These are phyloP conservation scores for Cariama cristata DNA, from an alignment of 2,113 vertebrate species.

Conservation along the genomic window DNA sequence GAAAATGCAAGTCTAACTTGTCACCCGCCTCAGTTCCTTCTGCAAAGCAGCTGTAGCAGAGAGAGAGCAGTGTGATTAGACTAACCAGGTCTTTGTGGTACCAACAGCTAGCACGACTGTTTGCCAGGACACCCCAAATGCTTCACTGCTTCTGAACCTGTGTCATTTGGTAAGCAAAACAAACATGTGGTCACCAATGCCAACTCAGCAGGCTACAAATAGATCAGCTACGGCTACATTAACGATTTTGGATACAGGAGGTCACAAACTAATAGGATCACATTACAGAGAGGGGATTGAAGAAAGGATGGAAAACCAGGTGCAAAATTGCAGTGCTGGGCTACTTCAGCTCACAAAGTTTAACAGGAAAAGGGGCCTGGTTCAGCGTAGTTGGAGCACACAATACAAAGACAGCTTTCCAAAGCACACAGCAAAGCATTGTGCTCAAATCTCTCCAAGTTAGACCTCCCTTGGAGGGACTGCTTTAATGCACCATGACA, in stretches of 20 bases:
- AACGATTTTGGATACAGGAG: not conserved
- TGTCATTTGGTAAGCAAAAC: not conserved
- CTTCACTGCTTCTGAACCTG: not conserved
- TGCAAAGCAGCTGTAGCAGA: not conserved
- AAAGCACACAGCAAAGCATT: not conserved
- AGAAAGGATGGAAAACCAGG: not conserved
- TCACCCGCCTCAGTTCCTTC: not conserved
- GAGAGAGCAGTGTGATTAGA: not conserved
- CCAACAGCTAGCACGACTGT: not conserved
- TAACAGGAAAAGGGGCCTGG: not conserved
- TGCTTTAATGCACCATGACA: not conserved
- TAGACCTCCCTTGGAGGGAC: not conserved
- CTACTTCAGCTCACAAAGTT: not conserved
- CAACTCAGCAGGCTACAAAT: not conserved
- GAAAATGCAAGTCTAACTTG: not conserved
- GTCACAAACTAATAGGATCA: not conserved
- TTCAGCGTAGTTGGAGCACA: not conserved
- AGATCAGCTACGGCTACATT: not conserved
- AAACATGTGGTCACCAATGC: not conserved
- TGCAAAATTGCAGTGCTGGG: not conserved
- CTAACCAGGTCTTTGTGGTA: not conserved
- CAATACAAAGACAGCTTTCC: not conserved
- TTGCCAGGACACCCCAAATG: not conserved
- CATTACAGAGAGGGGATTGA: not conserved
- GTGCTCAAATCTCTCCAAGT: not conserved